Base-by-base conservation (phyloP, 1,140 invertebrate genomes). In the Aphaenogaster rudis region DNA sequence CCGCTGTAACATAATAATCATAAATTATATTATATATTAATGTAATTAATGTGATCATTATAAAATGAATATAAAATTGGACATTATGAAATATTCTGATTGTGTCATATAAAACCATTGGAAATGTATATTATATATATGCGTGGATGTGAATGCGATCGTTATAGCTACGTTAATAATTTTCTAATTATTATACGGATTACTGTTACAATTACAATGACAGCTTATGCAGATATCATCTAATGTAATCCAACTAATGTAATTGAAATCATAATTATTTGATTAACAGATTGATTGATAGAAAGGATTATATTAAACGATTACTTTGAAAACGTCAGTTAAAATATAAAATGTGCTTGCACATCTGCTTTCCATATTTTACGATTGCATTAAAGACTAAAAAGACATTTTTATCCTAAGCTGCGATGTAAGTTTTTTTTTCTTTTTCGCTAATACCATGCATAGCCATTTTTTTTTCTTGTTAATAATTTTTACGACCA, bases 181-280 rank as follows among this genome's bases (percentile, higher is more conserved):
- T 74, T 61, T 71, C 64, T 63, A 76, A 74, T 84, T 84, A 72
- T 72, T 72, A 48, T 28, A 15, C 15, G 36, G 33, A 50, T 80
- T 84, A 84, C 17, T 50, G n/a, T 54, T 57, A 42, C 21, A 69
- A 54, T 54, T 3, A 33, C 28, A 28, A 45, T 74, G 33, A 50
- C 33, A 61, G 28, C 61, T 84, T 84, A 76, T 48, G 33, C 54
- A 61, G 42, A 61, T 28, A 28, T 57, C 21, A 21, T 69, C 42
- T 69, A 69, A 48, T 21, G 4, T 84, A 76, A 76, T 76, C 45
- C 11, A 28, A 39, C 42, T 50, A 84, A 84, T 61, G 21, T 50
- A 39, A 74, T 50, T 39, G 45, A 21, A 82, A 84, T 84, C 28
- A 61, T 76, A 74, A 74, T 84, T 76, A 61, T 61, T 61, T 57